Evolutionary conservation across 2,888 invertebrate genomes (phyloP), one percentile per base, ranked within the genome.

Genomic region (Salpingus planirostris): DNA sequence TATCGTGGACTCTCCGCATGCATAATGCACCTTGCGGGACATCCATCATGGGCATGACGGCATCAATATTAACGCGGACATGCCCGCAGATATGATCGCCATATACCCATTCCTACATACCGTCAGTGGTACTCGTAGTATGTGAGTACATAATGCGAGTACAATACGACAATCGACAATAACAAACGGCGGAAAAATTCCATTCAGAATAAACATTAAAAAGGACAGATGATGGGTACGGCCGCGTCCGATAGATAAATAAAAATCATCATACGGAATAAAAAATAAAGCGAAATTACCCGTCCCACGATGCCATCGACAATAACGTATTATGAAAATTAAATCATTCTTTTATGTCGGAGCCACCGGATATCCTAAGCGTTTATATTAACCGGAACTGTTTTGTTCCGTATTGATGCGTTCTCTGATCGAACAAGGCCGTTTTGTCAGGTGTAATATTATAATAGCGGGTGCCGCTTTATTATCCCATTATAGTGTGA

Each of bases 341-440:
- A 57, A 59, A 59, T 55, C 55, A 54, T 56, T 55, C 56, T 54
- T 54, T 54, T 55, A 54, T 54, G 40, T 24, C 11, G 24, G 12
- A 13, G 11, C 31, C 22, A 38, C 59, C 57, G 59, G 59, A 59
- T 57, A 59, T 59, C 57, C 59, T 54, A 52, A n/a, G 47, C 53
- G 49, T 54, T 55, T 49, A 49, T 41, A 42, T 41, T 46, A 47
- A 54, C 55, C 57, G 57, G 57, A 58, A 54, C 52, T 44, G 55
- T 53, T 57, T 56, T 53, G 55, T 55, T 57, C 51, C 47, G 57
- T 57, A 55, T 59, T 52, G 54, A 51, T 54, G 53, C 52, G 48
- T 50, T 47, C 47, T 50, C 47, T 49, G 44, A 52, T 52, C 51
- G 32, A 48, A 54, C 57, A 59, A 59, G 58, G 58, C 50, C 55